Percentiles rank a stretch among this genome's conserved stretches.
phyloP scores from a whole-genome alignment of 2,797 vertebrate genomes.

The Gorsachius magnificus region DNA sequence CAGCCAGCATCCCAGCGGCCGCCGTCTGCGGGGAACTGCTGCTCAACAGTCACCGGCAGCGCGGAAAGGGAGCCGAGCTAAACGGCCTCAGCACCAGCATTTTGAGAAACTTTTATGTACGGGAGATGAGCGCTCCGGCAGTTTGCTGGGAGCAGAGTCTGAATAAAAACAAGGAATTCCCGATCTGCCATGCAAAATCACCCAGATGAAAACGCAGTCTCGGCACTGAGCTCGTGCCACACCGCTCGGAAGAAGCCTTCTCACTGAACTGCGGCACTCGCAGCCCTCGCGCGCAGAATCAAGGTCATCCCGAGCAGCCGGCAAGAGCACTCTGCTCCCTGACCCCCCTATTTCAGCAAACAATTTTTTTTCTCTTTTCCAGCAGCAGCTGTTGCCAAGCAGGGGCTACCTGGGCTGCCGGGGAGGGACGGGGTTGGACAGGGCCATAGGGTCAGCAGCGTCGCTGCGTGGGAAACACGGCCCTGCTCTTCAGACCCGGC shows the following conservation, averaged over 20 bases:
- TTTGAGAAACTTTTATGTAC: background rate
- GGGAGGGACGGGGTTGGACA: background rate
- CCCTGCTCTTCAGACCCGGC: background rate
- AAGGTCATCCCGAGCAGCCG: background rate
- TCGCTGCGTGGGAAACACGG: fast-evolving
- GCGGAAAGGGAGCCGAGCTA: background rate
- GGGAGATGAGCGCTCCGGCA: background rate
- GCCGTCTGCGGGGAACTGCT: background rate
- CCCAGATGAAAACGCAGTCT: background rate
- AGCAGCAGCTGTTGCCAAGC: background rate
- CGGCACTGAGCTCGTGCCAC: background rate
- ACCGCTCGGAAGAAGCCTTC: background rate
- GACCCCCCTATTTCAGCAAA: background rate
- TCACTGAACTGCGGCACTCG: background rate
- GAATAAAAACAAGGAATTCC: background rate
- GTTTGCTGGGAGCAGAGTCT: background rate
- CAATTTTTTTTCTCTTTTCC: background rate
- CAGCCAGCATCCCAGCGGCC: constrained; percentile 25
- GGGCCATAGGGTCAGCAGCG: fast-evolving
- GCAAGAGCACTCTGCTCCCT: background rate
- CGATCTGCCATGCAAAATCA: background rate
- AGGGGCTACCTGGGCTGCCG: background rate
- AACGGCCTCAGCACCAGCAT: background rate
- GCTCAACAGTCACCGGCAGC: background rate
- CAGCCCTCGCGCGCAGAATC: background rate